phyloP scores from a whole-genome alignment of 2,888 invertebrate genomes.

The Metellina segmentata region DNA sequence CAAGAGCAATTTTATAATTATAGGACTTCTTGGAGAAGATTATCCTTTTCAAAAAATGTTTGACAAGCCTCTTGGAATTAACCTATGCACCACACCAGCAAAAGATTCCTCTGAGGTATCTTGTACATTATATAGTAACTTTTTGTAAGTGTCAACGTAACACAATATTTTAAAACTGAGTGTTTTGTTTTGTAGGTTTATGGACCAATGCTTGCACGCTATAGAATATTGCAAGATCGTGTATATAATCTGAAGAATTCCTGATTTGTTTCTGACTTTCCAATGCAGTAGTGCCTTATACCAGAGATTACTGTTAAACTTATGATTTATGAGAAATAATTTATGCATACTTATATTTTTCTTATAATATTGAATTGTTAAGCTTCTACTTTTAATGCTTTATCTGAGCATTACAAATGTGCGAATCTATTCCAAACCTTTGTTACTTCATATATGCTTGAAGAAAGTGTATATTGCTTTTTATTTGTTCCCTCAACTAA shows the following conservation, averaged over 20 bases:
- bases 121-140: not conserved
- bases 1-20: not conserved
- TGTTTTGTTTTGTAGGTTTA: slow-evolving; percentile 55
- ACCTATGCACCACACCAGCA: slow-evolving; percentile 62
- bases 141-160: not conserved
- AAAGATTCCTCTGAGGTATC: slow-evolving; percentile 71
- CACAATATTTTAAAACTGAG: not conserved
- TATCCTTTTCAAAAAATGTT: slow-evolving; percentile 68
- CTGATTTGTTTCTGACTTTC: not conserved
- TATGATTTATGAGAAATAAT: too few species aligned
- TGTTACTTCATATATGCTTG: too few species aligned
- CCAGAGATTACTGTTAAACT: not conserved
- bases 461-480: too few species aligned
- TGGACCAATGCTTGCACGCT: slow-evolving; percentile 69
- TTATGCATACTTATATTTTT: too few species aligned
- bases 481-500: too few species aligned
- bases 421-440: too few species aligned
- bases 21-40: slow-evolving; percentile 67
- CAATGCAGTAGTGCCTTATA: not conserved
- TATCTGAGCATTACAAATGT: too few species aligned
- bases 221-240: slow-evolving; percentile 65
- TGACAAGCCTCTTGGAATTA: slow-evolving; percentile 47
- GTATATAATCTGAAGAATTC: slow-evolving; percentile 1
- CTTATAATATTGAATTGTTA: too few species aligned
- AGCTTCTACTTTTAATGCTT: too few species aligned